Conservation (phyloP, 1,140 invertebrate genomes). For the Drosophila kanapiae region DNA sequence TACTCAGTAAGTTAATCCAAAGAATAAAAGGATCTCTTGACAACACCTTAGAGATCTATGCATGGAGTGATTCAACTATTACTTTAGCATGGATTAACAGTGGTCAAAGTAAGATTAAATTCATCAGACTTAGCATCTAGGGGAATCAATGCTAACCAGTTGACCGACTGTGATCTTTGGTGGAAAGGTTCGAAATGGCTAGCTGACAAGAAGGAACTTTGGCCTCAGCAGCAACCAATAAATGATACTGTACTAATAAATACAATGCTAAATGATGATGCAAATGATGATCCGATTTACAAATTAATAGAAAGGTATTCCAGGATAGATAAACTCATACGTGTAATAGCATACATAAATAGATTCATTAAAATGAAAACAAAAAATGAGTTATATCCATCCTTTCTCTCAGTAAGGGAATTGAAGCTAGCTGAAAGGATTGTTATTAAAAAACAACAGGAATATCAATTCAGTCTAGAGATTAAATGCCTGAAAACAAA, state of each 20-base stretch:
- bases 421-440: background rate
- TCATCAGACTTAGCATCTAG: no score
- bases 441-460: constrained; percentile 3
- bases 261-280: no score
- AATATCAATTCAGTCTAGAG: background rate
- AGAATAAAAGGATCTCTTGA: no score
- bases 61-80: constrained; percentile 7
- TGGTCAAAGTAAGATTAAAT: background rate
- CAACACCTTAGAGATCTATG: background rate
- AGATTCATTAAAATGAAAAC: constrained; percentile 5
- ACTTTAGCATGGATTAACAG: background rate
- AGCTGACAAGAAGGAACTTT: no score
- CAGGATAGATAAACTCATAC: constrained; percentile 8
- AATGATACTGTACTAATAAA: no score
- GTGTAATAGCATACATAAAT: constrained; percentile 5
- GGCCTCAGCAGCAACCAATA: no score
- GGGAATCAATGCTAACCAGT: no score
- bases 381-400: background rate
- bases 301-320: no score
- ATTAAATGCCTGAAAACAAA: constrained; percentile 10
- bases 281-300: no score
- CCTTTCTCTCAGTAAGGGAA: background rate
- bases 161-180: no score
- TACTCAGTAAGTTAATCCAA: no score
- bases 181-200: no score